Percentiles rank a stretch among this genome's conserved stretches.
Conservation (phyloP, 2,888 invertebrate genomes). For the Hymenopus coronatus region DNA sequence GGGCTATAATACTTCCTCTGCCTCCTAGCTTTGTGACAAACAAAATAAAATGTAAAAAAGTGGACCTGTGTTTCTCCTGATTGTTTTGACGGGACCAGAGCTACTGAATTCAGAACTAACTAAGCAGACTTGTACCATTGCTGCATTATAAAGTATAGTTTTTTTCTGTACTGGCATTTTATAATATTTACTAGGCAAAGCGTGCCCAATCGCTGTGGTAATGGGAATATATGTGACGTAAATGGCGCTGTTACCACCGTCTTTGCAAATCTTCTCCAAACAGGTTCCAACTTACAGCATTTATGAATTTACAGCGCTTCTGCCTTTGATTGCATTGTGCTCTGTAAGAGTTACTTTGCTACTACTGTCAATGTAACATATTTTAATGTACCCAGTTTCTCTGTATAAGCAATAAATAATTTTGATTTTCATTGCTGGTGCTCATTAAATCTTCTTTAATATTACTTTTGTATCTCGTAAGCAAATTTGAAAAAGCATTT, state of each 20-base stretch:
- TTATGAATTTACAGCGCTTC: neutral
- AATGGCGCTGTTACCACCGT: neutral
- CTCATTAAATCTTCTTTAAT: too few relatives aligned
- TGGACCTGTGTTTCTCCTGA: too few relatives aligned
- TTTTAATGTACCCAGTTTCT: neutral
- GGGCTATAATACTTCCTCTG: too few relatives aligned
- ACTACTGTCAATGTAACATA: neutral
- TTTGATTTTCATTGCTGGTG: neutral
- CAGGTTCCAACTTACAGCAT: neutral
- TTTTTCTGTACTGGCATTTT: neutral
- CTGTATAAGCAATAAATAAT: neutral
- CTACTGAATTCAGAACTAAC: too few relatives aligned
- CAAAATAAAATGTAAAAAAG: too few relatives aligned
- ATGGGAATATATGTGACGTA: neutral
- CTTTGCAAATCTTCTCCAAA: neutral
- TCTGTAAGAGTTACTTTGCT: neutral
- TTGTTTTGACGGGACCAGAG: too few relatives aligned
- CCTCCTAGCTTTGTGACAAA: too few relatives aligned
- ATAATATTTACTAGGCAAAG: neutral
- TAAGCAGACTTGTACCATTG: neutral
- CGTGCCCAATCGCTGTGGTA: neutral
- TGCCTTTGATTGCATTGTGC: neutral
- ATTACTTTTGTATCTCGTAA: too few relatives aligned
- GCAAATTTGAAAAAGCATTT: too few relatives aligned
- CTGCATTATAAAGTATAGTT: neutral